A percentile compares a stretch with the other conserved stretches of the same genome.
phyloP scores from a whole-genome alignment of 2,797 vertebrate genomes.

The Ispidina picta region DNA sequence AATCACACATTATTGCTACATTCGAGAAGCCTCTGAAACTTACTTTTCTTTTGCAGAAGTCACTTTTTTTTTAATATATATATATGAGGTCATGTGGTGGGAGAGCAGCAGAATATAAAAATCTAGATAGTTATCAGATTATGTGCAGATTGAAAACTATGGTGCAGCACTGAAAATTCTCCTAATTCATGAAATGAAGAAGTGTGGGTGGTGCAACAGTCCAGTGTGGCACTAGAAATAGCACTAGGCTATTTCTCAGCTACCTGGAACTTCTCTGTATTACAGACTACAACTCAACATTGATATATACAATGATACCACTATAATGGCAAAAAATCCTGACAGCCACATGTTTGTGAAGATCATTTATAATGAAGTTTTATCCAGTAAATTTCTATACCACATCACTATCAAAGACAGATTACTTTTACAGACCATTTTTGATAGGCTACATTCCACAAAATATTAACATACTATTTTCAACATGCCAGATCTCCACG shows the following conservation, averaged over 20 bases:
- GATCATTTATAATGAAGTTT: not conserved
- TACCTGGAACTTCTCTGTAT: not conserved
- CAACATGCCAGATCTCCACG: not conserved
- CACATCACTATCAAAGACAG: not conserved
- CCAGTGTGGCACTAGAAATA: not conserved
- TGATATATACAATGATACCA: not conserved
- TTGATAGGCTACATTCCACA: not conserved
- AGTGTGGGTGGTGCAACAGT: not conserved
- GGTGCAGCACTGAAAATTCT: not conserved
- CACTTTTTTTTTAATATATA: not conserved
- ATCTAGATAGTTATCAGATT: not conserved
- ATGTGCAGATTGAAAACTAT: not conserved
- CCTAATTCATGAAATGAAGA: not conserved
- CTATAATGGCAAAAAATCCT: not conserved
- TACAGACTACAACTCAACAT: not conserved
- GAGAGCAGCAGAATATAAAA: not conserved
- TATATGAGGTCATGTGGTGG: not conserved
- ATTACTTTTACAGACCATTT: conserved; percentile 33
- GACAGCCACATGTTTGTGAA: not conserved
- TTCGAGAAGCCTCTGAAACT: not conserved
- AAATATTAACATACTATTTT: conserved; percentile 50
- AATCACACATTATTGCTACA: not conserved
- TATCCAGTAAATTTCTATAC: not conserved
- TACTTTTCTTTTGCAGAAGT: not conserved
- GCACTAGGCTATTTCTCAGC: not conserved